A percentile compares a stretch with the other conserved stretches of the same genome.
Evolutionary conservation across 2,888 invertebrate genomes (phyloP).

Genomic region (Heterodera filipjevi): DNA sequence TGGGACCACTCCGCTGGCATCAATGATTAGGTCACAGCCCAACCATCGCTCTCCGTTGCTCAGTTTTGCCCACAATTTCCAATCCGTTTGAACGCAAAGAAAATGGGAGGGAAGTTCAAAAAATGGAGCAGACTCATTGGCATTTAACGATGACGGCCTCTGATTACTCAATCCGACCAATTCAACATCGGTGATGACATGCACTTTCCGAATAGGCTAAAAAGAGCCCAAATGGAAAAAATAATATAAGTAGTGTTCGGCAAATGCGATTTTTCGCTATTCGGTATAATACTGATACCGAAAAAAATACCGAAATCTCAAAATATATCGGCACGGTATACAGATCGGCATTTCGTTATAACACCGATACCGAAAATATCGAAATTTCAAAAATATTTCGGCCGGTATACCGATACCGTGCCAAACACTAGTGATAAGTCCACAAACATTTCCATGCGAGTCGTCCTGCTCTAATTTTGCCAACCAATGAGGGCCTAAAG

Average conservation of each 20-base stretch:
- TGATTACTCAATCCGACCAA: conserved; percentile 55
- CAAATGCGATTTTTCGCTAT: no score
- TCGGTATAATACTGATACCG: no score
- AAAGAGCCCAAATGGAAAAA: background rate
- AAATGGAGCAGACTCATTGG: background rate
- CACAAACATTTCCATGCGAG: background rate
- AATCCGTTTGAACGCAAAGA: conserved; percentile 58
- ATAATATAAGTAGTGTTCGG: background rate
- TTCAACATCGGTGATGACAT: conserved; percentile 67
- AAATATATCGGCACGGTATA: no score
- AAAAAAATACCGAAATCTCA: no score
- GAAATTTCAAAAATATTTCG: no score
- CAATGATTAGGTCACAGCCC: conserved; percentile 86
- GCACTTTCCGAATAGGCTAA: conserved; percentile 53
- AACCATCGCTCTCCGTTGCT: conserved; percentile 73
- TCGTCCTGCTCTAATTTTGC: conserved; percentile 29
- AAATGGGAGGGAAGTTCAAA: background rate
- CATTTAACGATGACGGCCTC: background rate
- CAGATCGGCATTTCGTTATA: no score
- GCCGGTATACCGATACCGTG: no score
- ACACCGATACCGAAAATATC: no score
- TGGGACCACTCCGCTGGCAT: conserved; percentile 87
- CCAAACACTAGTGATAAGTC: no score
- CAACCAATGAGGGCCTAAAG: conserved; percentile 93
- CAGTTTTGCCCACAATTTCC: conserved; percentile 77